These are phyloP conservation scores for Blomia tropicalis DNA, from an alignment of 2,888 invertebrate species.

Conservation along the genomic window DNA sequence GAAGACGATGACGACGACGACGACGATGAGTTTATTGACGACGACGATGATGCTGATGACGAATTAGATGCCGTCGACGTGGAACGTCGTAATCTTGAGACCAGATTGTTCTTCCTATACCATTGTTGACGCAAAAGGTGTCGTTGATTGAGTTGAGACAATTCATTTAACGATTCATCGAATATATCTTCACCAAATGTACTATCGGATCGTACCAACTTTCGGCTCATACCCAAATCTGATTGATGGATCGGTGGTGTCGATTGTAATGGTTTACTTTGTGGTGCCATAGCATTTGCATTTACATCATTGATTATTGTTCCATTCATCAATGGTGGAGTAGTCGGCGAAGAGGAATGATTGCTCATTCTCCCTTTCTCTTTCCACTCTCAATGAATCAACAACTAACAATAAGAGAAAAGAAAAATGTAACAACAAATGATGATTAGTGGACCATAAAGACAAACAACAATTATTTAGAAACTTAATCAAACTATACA, in stretches of 20 bases:
- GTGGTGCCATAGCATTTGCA: not conserved
- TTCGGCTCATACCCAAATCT: not conserved
- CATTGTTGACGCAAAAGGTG: constrained; percentile 19
- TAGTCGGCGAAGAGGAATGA: not conserved
- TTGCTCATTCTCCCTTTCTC: constrained; percentile 14
- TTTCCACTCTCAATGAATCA: not conserved
- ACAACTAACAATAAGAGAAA: too few relatives aligned
- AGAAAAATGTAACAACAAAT: too few relatives aligned
- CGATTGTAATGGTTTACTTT: not conserved
- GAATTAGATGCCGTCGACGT: constrained; percentile 4
- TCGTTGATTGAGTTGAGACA: constrained; percentile 20
- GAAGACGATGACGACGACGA: too few relatives aligned
- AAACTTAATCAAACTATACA: too few relatives aligned
- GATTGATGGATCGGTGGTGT: not conserved
- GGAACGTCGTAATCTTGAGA: constrained; percentile 8
- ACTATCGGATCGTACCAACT: not conserved
- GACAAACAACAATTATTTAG: too few relatives aligned
- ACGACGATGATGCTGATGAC: constrained; percentile 16
- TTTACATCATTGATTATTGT: not conserved
- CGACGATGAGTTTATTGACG: constrained; percentile 15
- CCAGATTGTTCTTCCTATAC: constrained; percentile 1
- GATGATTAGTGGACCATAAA: too few relatives aligned
- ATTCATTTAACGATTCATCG: constrained; percentile 7
- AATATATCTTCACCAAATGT: constrained; percentile 9
- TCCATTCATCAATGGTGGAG: not conserved